Percentiles rank a stretch among this genome's conserved stretches.
phyloP scores from a whole-genome alignment of 2,113 vertebrate genomes.

The Tylochromis polylepis region DNA sequence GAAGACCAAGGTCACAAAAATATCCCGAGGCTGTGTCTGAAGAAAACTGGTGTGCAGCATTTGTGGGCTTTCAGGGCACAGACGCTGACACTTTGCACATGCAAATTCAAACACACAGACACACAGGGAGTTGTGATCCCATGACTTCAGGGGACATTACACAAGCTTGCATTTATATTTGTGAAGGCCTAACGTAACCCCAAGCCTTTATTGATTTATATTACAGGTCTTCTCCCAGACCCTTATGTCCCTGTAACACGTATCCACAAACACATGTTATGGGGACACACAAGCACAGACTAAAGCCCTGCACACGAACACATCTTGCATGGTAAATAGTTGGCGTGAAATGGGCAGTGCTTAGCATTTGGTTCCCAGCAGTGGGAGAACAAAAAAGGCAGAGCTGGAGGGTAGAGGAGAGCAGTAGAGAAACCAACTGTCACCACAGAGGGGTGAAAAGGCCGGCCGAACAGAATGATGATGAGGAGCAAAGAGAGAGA shows the following conservation, averaged over 20 bases:
- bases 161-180: neutral
- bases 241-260: neutral
- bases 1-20: conserved; percentile 59
- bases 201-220: neutral
- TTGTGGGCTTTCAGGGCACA: conserved; percentile 4
- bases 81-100: neutral
- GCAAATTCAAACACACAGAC: neutral
- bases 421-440: conserved; percentile 29
- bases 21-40: conserved; percentile 42
- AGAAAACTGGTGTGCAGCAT: conserved; percentile 11
- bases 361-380: conserved; percentile 6
- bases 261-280: neutral
- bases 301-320: conserved; percentile 1
- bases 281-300: neutral
- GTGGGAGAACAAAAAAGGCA: neutral
- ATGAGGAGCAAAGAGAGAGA: conserved; percentile 5
- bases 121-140: neutral
- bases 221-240: neutral
- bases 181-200: neutral
- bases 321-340: conserved; percentile 18
- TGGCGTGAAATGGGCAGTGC: conserved; percentile 1
- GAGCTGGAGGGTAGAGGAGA: conserved; percentile 5
- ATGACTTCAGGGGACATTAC: neutral
- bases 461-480: conserved; percentile 16
- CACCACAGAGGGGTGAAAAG: neutral